A percentile compares a stretch with the other conserved stretches of the same genome.
Conservation (phyloP, 2,113 vertebrate genomes). For the Desmodus rotundus region DNA sequence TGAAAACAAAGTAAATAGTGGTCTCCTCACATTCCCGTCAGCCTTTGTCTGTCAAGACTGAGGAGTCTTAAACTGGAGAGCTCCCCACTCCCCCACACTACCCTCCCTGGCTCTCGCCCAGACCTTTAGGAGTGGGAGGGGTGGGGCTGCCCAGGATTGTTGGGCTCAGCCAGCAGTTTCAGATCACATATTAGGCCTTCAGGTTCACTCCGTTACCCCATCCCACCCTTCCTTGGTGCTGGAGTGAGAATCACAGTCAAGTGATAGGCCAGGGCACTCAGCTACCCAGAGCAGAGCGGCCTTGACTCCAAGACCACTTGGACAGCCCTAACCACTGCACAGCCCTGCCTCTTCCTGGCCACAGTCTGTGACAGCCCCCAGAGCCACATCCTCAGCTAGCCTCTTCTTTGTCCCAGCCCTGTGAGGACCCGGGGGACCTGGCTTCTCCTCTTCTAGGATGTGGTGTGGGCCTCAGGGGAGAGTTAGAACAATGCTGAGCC, state of each 20-base stretch:
- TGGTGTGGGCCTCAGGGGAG: slow-evolving; percentile 55
- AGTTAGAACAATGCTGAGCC: slow-evolving; percentile 54
- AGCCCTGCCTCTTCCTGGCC: not conserved
- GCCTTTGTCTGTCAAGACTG: slow-evolving; percentile 23
- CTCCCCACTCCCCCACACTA: not conserved
- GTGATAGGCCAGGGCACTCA: not conserved
- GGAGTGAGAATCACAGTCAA: not conserved
- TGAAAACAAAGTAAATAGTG: slow-evolving; percentile 39
- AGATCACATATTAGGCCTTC: not conserved
- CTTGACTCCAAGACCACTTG: not conserved
- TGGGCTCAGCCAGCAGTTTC: not conserved
- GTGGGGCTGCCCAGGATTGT: not conserved
- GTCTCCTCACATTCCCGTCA: slow-evolving; percentile 49
- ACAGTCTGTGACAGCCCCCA: not conserved
- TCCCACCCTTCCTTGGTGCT: not conserved
- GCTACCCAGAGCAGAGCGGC: fast-evolving
- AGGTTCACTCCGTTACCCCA: not conserved
- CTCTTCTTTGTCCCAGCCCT: not conserved
- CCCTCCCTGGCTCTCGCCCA: not conserved
- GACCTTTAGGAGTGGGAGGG: not conserved
- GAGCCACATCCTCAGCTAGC: not conserved
- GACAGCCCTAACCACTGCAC: not conserved
- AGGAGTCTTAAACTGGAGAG: slow-evolving; percentile 31
- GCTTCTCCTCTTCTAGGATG: slow-evolving; percentile 60
- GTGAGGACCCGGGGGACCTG: not conserved